Conservation (phyloP, 2,113 vertebrate species). For the Lepisosteus oculatus region DNA sequence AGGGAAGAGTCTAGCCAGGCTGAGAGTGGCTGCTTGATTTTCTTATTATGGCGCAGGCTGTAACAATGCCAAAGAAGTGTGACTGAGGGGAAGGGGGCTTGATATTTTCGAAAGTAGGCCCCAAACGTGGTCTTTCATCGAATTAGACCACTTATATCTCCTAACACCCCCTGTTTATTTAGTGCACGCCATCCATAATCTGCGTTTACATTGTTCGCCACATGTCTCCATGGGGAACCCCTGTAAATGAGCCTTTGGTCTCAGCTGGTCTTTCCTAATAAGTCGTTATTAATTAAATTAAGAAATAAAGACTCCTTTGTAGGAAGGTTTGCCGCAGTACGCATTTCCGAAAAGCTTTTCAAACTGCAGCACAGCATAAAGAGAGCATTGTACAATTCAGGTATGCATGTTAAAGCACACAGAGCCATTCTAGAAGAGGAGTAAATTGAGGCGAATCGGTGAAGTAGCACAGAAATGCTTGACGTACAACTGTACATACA, state of each 20-base stretch:
- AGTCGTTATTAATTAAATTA: slow-evolving; percentile 21
- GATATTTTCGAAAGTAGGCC: neutral
- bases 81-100: no score
- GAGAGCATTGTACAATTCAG: slow-evolving; percentile 56
- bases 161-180: no score
- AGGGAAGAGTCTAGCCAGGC: slow-evolving; percentile 17
- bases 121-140: no score
- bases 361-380: slow-evolving; percentile 46
- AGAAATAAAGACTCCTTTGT: slow-evolving; percentile 20
- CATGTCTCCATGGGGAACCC: neutral
- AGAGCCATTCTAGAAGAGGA: no score
- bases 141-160: no score
- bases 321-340: slow-evolving; percentile 17
- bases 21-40: neutral
- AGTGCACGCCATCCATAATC: neutral
- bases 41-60: neutral
- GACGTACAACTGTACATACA: no score
- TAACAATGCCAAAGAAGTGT: neutral
- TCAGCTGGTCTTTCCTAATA: slow-evolving; percentile 20
- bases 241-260: slow-evolving; percentile 19
- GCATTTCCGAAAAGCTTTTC: neutral
- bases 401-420: slow-evolving; percentile 43
- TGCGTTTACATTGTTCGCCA: neutral
- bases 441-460: no score
- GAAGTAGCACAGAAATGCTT: no score